phyloP scores from a whole-genome alignment of 2,888 invertebrate species.

The Cordylochernes scorpioides region DNA sequence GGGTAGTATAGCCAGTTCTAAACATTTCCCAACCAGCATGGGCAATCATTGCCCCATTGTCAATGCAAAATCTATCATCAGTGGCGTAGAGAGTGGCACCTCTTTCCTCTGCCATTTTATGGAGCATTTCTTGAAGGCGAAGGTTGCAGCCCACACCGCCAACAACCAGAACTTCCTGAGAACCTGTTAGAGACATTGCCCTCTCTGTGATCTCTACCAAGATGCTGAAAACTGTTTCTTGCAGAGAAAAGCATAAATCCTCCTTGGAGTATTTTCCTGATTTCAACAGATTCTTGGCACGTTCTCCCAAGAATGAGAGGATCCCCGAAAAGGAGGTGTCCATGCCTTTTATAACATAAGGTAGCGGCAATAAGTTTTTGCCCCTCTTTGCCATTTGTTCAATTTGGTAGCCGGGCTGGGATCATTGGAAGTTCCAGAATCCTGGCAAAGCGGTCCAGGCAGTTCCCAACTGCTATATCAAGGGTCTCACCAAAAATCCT shows the following conservation, averaged over 20 bases:
- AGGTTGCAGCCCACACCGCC: slow-evolving; percentile 49
- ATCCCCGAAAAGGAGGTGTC: slow-evolving; percentile 97
- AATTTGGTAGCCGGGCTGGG: slow-evolving; percentile 98
- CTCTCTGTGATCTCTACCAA: slow-evolving; percentile 91
- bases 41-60: slow-evolving; percentile 98
- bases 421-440: slow-evolving; percentile 86
- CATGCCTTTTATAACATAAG: slow-evolving; percentile 97
- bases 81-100: slow-evolving; percentile 70
- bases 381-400: slow-evolving; percentile 84
- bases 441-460: slow-evolving; percentile 85
- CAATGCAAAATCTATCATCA: slow-evolving; percentile 86
- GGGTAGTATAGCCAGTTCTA: slow-evolving; percentile 40
- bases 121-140: slow-evolving; percentile 87
- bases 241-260: slow-evolving; percentile 86
- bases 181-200: slow-evolving; percentile 88
- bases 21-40: slow-evolving; percentile 78
- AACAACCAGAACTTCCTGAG: slow-evolving; percentile 77
- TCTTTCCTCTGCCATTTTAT: slow-evolving; percentile 68
- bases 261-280: slow-evolving; percentile 49
- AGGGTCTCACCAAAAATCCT: slow-evolving; percentile 98
- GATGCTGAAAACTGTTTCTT: slow-evolving; percentile 97
- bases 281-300: slow-evolving; percentile 26
- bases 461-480: slow-evolving; percentile 94
- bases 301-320: slow-evolving; percentile 54
- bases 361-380: slow-evolving; percentile 48